A percentile compares a stretch with the other conserved stretches of the same genome.
phyloP scores from a whole-genome alignment of 2,888 invertebrate genomes.

The Eurytoma adleriae region DNA sequence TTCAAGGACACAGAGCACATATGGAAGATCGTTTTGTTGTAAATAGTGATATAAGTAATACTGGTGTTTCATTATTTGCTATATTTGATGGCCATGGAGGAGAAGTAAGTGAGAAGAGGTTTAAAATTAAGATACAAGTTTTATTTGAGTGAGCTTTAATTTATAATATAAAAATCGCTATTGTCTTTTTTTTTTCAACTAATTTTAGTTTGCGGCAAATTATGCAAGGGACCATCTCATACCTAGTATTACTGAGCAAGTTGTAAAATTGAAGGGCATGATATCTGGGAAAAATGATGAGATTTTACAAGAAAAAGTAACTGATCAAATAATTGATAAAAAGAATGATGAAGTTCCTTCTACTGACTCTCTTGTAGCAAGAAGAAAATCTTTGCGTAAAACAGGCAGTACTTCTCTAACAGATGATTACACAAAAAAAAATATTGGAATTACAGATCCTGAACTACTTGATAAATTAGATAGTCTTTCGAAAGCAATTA shows the following conservation, averaged over 20 bases:
- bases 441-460: slow-evolving; percentile 82
- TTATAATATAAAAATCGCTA: not conserved
- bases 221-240: slow-evolving; percentile 93
- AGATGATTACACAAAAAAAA: slow-evolving; percentile 77
- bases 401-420: slow-evolving; percentile 78
- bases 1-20: slow-evolving; percentile 91
- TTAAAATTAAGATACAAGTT: slow-evolving; percentile 2
- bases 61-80: slow-evolving; percentile 92
- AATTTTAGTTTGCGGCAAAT: slow-evolving; percentile 88
- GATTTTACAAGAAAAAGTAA: slow-evolving; percentile 62
- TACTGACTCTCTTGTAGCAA: slow-evolving; percentile 68
- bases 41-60: slow-evolving; percentile 89
- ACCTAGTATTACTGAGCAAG: slow-evolving; percentile 86
- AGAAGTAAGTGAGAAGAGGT: slow-evolving; percentile 78
- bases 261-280: slow-evolving; percentile 84
- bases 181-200: slow-evolving; percentile 14
- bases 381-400: slow-evolving; percentile 83
- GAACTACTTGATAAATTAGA: slow-evolving; percentile 82
- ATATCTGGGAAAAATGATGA: slow-evolving; percentile 79
- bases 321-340: slow-evolving; percentile 74
- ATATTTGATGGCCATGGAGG: slow-evolving; percentile 98
- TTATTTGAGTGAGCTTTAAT: no score
- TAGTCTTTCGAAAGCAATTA: slow-evolving; percentile 78
- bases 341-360: slow-evolving; percentile 75
- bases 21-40: slow-evolving; percentile 98